Base-by-base conservation (phyloP, 2,888 invertebrate species). In the Ceramica pisi region DNA sequence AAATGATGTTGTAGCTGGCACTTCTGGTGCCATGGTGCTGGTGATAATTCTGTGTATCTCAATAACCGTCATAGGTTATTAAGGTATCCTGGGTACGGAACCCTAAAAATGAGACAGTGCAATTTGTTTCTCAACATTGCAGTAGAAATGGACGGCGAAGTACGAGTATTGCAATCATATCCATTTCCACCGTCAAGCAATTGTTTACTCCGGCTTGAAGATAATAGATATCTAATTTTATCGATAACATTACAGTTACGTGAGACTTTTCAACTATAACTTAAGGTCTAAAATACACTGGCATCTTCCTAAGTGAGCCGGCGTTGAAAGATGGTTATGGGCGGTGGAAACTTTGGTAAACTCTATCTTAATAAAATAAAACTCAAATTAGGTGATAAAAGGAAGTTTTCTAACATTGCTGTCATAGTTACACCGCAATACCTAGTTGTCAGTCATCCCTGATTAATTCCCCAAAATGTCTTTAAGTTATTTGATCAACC, bases 381-480 rank as follows among this genome's bases (percentile, higher is more conserved):
- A 23, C 4, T 26, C 6, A 16, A 23, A 51, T 4, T n/a, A 51
- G 26, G 38, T 38, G 19, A 10, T 1, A 1, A 10, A 4, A 26
- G 6, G 26, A 56, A 48, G 14, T 48, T 57, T 71, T 71, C 21
- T 31, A 1, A 1, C 5, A 55, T 71, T 38, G 9, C n/a, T 38
- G 56, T 21, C 38, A 48, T 9, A 46, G 38, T 31, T 71, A 56
- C 21, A 31, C 26, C 10, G 21, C 19, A 71, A 38, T 71, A 31
- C 14, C n/a, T 26, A 38, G 55, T 55, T 48, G 14, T 38, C 19
- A 48, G 72, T 19, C 21, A 69, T 69, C 10, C 38, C 7, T 50
- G 8, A 56, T 57, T 56, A 41, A 71, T 21, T 31, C 31, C 31
- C 5, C n/a, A n/a, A n/a, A n/a, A 5, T 6, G 31, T 31, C 5